Conservation (phyloP, 37 sponge, comb jelly and placozoan species). For the Oscarella lobularis region DNA sequence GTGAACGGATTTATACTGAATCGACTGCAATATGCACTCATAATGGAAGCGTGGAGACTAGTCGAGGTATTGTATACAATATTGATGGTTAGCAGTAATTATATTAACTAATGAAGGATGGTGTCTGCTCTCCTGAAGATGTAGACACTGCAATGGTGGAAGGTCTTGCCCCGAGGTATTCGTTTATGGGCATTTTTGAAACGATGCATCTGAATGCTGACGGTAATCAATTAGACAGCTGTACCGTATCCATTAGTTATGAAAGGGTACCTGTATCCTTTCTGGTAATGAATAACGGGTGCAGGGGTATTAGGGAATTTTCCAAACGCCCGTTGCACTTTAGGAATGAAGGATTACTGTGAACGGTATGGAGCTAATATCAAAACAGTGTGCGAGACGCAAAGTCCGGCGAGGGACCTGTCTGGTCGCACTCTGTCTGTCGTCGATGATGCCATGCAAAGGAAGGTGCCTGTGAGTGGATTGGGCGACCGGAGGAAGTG, state of each 20-base stretch:
- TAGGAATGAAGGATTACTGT: constrained; percentile 79
- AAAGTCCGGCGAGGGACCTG: constrained; percentile 38
- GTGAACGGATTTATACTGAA: constrained; percentile 85
- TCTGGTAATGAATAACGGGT: no score
- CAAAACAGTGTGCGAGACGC: constrained; percentile 39
- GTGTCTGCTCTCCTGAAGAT: constrained; percentile 87
- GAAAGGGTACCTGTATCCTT: no score
- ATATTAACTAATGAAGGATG: constrained; percentile 40
- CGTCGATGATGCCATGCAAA: constrained; percentile 35
- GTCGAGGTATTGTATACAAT: constrained; percentile 44
- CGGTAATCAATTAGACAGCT: no score
- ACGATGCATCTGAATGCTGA: constrained; percentile 85
- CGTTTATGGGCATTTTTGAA: constrained; percentile 85
- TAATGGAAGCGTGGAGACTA: constrained; percentile 92
- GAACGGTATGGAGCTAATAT: constrained; percentile 80
- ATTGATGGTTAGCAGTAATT: not conserved
- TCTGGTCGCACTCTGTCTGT: constrained; percentile 44
- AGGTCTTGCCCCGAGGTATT: constrained; percentile 78
- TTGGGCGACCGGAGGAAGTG: constrained; percentile 58
- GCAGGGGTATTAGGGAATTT: no score
- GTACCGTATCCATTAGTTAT: no score
- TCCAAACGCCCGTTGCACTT: no score
- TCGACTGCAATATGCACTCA: constrained; percentile 90
- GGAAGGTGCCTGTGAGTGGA: constrained; percentile 46
- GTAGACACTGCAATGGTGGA: constrained; percentile 71